phyloP scores from a whole-genome alignment of 1,140 invertebrate genomes.

The Nephila pilipes region DNA sequence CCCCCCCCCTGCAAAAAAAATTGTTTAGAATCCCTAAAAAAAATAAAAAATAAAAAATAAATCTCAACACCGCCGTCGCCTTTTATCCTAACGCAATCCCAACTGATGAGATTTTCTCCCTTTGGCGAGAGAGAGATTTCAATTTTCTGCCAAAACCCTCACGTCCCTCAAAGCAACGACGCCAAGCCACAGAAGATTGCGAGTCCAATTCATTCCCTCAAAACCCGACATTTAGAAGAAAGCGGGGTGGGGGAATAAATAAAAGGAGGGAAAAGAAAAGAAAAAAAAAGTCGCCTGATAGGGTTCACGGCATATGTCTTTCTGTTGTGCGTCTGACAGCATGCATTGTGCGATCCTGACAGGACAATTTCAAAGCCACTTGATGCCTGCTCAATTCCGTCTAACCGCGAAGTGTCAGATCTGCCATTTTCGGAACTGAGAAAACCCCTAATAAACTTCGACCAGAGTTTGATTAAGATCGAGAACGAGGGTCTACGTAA shows the following conservation, averaged over 20 bases:
- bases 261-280: slow-evolving; percentile 23
- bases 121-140: slow-evolving; percentile 44
- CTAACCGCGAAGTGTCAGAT: slow-evolving; percentile 26
- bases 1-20: too few species aligned
- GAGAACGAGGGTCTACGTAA: background rate
- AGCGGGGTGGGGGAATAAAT: slow-evolving; percentile 2
- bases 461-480: slow-evolving; percentile 27
- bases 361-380: slow-evolving; percentile 77
- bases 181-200: slow-evolving; percentile 1
- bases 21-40: background rate
- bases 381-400: slow-evolving; percentile 37
- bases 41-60: too few species aligned
- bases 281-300: slow-evolving; percentile 45
- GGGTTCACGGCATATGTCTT: slow-evolving; percentile 67
- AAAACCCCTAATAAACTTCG: slow-evolving; percentile 75
- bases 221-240: slow-evolving; percentile 49
- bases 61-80: background rate
- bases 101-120: slow-evolving; percentile 51
- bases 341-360: slow-evolving; percentile 62
- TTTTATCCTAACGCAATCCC: background rate
- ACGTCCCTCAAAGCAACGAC: slow-evolving; percentile 16
- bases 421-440: background rate
- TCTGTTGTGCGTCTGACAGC: slow-evolving; percentile 66
- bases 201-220: slow-evolving; percentile 37
- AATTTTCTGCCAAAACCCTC: slow-evolving; percentile 52